These are phyloP conservation scores for Clarias gariepinus DNA, from an alignment of 2,113 vertebrate genomes.

Conservation along the genomic window DNA sequence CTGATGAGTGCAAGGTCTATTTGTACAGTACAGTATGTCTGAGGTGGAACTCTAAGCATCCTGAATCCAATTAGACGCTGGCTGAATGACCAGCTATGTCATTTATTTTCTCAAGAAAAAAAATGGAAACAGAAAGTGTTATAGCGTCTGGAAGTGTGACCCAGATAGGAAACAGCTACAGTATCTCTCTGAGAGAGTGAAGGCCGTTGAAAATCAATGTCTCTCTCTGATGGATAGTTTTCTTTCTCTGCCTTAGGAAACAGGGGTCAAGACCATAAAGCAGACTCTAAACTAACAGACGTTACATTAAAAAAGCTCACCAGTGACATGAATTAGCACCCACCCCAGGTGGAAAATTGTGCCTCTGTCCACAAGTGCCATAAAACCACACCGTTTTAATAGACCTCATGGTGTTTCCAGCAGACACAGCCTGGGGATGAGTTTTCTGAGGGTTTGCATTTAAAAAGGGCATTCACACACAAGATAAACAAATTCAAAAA, in stretches of 20 bases:
- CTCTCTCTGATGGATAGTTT: conserved; percentile 37
- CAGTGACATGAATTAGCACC: conserved; percentile 21
- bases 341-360: background rate
- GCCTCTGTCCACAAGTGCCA: background rate
- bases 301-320: conserved; percentile 4
- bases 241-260: conserved; percentile 25
- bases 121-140: conserved; percentile 26
- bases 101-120: conserved; percentile 12
- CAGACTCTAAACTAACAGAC: conserved; percentile 24
- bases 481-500: conserved; percentile 6
- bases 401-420: background rate
- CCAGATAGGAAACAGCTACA: conserved; percentile 39
- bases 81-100: conserved; percentile 26
- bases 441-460: background rate
- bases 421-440: background rate
- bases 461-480: background rate
- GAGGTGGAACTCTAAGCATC: conserved; percentile 2
- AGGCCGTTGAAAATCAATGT: conserved; percentile 46
- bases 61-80: conserved; percentile 34
- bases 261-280: conserved; percentile 22
- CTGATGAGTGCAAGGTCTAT: conserved; percentile 4
- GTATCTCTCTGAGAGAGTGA: conserved; percentile 28
- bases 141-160: conserved; percentile 40
- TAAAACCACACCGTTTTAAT: conserved; percentile 7
- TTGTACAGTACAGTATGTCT: conserved; percentile 28